phyloP scores from a whole-genome alignment of 2,113 vertebrate species.

The Actenoides lindsayi region DNA sequence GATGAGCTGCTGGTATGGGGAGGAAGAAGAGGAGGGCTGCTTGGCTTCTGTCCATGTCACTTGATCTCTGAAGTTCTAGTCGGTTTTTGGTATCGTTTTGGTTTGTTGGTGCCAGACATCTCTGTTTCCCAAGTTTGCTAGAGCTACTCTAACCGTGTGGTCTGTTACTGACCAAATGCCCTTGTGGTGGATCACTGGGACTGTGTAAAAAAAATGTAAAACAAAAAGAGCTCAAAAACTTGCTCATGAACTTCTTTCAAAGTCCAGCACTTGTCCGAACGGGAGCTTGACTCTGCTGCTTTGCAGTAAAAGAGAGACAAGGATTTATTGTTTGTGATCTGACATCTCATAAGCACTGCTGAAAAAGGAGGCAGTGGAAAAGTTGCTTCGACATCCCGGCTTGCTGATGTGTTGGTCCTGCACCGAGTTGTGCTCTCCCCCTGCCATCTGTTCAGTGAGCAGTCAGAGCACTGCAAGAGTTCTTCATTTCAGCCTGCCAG shows the following conservation, averaged over 20 bases:
- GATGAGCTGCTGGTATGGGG: background rate
- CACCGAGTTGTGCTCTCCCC: background rate
- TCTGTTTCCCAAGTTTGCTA: background rate
- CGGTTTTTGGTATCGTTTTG: background rate
- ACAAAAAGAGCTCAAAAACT: background rate
- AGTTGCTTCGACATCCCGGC: background rate
- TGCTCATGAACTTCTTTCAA: background rate
- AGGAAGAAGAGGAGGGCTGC: background rate
- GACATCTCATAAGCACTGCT: background rate
- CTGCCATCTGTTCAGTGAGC: background rate
- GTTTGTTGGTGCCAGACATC: background rate
- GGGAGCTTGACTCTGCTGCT: background rate
- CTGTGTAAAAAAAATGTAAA: background rate
- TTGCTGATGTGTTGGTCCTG: background rate
- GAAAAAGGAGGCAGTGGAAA: background rate
- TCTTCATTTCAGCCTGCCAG: conserved; percentile 6
- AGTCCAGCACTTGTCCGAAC: background rate
- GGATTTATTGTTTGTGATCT: background rate
- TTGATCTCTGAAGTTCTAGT: background rate
- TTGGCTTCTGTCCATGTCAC: background rate
- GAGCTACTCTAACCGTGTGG: background rate
- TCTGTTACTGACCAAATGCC: background rate
- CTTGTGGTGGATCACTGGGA: background rate
- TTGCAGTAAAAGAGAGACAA: background rate
- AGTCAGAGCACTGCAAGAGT: background rate